Evolutionary conservation across 2,888 invertebrate genomes (phyloP).

Genomic region (Spodoptera exigua): DNA sequence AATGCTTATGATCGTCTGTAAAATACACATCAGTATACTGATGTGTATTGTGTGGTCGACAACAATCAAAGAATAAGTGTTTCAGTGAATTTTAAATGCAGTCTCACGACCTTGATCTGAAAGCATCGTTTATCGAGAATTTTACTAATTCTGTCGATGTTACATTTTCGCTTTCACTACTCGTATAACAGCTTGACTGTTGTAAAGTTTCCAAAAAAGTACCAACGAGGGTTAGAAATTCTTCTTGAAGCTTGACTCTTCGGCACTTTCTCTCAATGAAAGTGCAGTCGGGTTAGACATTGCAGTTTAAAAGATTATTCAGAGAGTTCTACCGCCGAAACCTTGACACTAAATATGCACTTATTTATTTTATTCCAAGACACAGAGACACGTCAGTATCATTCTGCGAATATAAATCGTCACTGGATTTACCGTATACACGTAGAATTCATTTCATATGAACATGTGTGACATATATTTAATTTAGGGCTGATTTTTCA

Average conservation of each 20-base stretch:
- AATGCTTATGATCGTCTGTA: too few relatives aligned
- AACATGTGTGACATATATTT: background rate
- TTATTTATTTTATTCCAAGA: constrained; percentile 17
- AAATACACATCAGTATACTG: too few relatives aligned
- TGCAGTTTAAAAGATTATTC: too few relatives aligned
- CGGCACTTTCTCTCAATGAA: too few relatives aligned
- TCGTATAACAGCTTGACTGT: too few relatives aligned
- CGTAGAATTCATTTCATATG: background rate
- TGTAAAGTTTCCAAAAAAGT: too few relatives aligned
- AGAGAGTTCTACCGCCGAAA: too few relatives aligned
- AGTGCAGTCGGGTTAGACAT: too few relatives aligned
- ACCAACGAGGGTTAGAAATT: too few relatives aligned
- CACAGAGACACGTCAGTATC: constrained; percentile 18
- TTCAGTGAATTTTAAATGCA: background rate
- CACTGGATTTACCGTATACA: constrained; percentile 19
- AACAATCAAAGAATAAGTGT: background rate
- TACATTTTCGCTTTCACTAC: background rate
- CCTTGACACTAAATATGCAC: constrained; percentile 6
- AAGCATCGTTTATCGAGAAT: constrained; percentile 1
- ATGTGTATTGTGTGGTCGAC: constrained; percentile 5
- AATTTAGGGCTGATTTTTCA: too few relatives aligned
- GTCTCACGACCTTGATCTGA: constrained; percentile 10
- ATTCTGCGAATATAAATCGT: constrained; percentile 25
- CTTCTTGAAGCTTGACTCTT: too few relatives aligned
- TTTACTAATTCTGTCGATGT: background rate